phyloP scores from a whole-genome alignment of 2,888 invertebrate species.

The Drosophila mimetica region DNA sequence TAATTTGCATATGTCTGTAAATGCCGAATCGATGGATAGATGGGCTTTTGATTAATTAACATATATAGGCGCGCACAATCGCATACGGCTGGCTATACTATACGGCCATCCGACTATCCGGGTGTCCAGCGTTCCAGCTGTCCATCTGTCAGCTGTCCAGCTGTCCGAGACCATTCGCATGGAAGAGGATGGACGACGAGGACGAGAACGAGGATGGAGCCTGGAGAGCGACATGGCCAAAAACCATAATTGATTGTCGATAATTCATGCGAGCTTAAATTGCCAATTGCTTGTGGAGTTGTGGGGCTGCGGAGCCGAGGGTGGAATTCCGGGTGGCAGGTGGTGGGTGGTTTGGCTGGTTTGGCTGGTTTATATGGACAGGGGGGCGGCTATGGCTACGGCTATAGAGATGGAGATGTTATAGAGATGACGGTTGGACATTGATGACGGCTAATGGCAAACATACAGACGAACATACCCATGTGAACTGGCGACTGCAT shows the following conservation, averaged over 20 bases:
- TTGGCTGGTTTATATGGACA: background rate
- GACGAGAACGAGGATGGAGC: conserved; percentile 7
- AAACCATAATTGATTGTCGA: conserved; percentile 80
- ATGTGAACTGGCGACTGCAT: conserved; percentile 12
- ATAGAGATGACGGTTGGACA: conserved; percentile 21
- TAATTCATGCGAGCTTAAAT: conserved; percentile 83
- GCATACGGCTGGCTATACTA: conserved; percentile 3
- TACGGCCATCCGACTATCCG: background rate
- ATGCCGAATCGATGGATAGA: conserved; percentile 74
- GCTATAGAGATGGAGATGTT: conserved; percentile 12
- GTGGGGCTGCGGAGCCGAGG: conserved; percentile 39
- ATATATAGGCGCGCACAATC: conserved; percentile 38
- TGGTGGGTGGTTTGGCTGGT: too few species aligned
- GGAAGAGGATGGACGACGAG: conserved; percentile 7
- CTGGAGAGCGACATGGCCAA: conserved; percentile 59
- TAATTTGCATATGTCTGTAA: conserved; percentile 76
- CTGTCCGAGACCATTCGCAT: conserved; percentile 5
- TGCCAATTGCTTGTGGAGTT: conserved; percentile 77
- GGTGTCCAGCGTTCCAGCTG: background rate
- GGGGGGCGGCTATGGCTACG: background rate
- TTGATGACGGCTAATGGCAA: conserved; percentile 55
- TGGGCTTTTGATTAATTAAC: conserved; percentile 77
- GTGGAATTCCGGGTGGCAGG: background rate
- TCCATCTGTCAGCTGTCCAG: background rate
- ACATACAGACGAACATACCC: conserved; percentile 36